These are phyloP conservation scores for Heliothis subflexa DNA, from an alignment of 1,140 invertebrate species.

Conservation along the genomic window DNA sequence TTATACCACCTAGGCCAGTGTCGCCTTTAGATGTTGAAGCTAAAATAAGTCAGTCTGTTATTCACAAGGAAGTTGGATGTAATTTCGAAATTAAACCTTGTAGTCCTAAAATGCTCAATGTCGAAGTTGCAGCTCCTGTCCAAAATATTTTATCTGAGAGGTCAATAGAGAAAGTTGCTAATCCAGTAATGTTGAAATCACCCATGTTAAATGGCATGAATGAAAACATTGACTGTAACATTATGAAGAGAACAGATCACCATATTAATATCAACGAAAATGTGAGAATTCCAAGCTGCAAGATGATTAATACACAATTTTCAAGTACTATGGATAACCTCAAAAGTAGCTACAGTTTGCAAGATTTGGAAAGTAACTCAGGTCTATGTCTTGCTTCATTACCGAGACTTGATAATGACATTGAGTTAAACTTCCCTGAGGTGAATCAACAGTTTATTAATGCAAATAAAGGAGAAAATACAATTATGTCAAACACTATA, in stretches of 20 bases:
- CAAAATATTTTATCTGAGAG: constrained; percentile 75
- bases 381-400: constrained; percentile 79
- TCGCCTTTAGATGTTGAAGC: constrained; percentile 85
- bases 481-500: constrained; percentile 45
- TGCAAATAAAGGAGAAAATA: constrained; percentile 75
- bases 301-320: constrained; percentile 71
- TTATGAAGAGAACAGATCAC: constrained; percentile 48
- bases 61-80: constrained; percentile 85
- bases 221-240: constrained; percentile 54
- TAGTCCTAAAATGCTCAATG: constrained; percentile 83
- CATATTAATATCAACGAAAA: constrained; percentile 50
- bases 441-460: constrained; percentile 84
- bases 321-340: constrained; percentile 56
- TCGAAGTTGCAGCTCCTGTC: constrained; percentile 76
- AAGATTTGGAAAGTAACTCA: constrained; percentile 78
- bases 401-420: constrained; percentile 80
- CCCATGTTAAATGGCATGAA: constrained; percentile 55
- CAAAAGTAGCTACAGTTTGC: constrained; percentile 70
- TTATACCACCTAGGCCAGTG: constrained; percentile 66
- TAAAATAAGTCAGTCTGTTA: constrained; percentile 86
- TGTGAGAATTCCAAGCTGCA: constrained; percentile 69
- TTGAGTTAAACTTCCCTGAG: constrained; percentile 82
- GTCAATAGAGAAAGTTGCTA: constrained; percentile 79
- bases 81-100: constrained; percentile 86
- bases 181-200: constrained; percentile 64